Percentiles rank a stretch among this genome's conserved stretches.
phyloP scores from a whole-genome alignment of 2,113 vertebrate genomes.

The Sander vitreus region DNA sequence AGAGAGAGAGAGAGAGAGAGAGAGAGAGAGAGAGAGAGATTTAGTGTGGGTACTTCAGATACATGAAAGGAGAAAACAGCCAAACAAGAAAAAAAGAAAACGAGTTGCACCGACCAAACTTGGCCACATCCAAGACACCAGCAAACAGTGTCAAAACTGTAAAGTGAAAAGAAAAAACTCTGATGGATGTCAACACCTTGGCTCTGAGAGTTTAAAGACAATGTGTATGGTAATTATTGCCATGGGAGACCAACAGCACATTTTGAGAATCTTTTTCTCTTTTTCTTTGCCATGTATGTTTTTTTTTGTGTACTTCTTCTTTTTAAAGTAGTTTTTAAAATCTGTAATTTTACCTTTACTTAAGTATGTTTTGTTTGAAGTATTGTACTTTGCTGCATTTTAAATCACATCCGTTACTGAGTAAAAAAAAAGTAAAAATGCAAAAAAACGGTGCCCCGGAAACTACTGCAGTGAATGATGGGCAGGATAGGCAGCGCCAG shows the following conservation, averaged over 20 bases:
- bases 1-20: not conserved
- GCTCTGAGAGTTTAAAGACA: conserved; percentile 11
- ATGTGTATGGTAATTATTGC: conserved; percentile 40
- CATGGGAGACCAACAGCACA: conserved; percentile 8
- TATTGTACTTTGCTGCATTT: no score
- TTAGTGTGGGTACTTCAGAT: not conserved
- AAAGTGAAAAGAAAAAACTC: not conserved
- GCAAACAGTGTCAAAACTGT: not conserved
- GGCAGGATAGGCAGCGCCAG: no score
- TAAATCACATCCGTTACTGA: no score
- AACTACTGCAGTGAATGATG: no score
- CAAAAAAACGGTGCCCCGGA: no score
- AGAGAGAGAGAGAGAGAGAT: not conserved
- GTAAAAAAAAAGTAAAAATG: no score
- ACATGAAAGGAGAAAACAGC: not conserved
- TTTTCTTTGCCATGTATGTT: conserved; percentile 23
- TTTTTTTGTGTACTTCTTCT: no score
- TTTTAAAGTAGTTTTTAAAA: no score
- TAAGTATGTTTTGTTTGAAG: no score
- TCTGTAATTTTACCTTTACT: no score
- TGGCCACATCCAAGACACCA: not conserved
- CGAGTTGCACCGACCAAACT: not conserved
- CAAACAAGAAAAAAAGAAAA: not conserved
- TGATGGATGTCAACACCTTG: conserved; percentile 6
- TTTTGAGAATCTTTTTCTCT: conserved; percentile 21